These are phyloP conservation scores for Pecten maximus DNA, from an alignment of 2,888 invertebrate species.

Conservation along the genomic window DNA sequence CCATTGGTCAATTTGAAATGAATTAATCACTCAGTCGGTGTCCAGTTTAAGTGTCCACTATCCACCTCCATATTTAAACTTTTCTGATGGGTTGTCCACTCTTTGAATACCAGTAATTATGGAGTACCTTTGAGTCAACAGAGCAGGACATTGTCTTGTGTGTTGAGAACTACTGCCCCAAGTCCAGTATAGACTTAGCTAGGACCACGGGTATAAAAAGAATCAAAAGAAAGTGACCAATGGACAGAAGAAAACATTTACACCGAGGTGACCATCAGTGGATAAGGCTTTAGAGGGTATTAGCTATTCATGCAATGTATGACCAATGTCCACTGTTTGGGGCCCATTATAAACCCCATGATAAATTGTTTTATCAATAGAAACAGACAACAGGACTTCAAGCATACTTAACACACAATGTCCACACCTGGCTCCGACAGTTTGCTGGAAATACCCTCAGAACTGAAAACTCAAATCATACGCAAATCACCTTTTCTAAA, in stretches of 20 bases:
- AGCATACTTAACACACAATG: background rate
- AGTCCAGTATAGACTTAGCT: constrained; percentile 8
- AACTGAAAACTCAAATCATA: background rate
- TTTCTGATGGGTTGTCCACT: constrained; percentile 18
- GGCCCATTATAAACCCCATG: background rate
- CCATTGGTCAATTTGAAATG: background rate
- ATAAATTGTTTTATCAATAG: constrained; percentile 35
- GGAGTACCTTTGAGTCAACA: background rate
- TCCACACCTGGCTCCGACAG: constrained; percentile 6
- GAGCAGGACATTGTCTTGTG: background rate
- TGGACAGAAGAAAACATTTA: constrained; percentile 2
- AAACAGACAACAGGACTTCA: constrained; percentile 18
- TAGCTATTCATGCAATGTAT: constrained; percentile 11
- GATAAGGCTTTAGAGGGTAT: constrained; percentile 8
- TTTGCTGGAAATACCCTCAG: background rate
- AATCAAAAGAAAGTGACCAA: constrained; percentile 9
- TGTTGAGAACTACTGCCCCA: background rate
- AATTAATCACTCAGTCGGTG: constrained; percentile 27
- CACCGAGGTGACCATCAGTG: background rate
- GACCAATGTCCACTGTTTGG: background rate
- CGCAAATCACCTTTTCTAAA: constrained; percentile 19
- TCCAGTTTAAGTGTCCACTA: background rate
- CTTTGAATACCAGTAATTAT: constrained; percentile 14
- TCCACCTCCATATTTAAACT: constrained; percentile 14
- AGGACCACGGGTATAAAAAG: background rate